These are phyloP conservation scores for Erythrocebus patas DNA, from an alignment of 2,113 vertebrate genomes.

Conservation along the genomic window DNA sequence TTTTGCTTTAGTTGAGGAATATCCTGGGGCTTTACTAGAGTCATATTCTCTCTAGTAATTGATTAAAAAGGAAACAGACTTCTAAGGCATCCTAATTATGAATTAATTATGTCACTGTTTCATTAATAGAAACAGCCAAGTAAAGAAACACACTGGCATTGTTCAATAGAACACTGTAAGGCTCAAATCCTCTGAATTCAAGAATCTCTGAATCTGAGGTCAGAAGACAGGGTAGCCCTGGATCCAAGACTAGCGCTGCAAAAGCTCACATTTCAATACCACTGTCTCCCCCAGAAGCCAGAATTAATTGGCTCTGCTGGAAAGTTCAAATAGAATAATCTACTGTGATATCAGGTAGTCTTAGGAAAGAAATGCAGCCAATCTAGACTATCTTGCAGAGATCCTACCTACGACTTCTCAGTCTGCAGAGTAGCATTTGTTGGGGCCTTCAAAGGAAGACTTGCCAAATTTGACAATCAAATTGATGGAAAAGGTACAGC, in stretches of 20 bases:
- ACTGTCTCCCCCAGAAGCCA: neutral
- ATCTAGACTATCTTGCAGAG: neutral
- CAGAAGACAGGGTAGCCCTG: neutral
- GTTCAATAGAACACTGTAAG: neutral
- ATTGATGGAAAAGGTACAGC: neutral
- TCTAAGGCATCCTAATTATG: slow-evolving; percentile 65
- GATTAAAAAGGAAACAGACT: slow-evolving; percentile 60
- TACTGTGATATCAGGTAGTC: slow-evolving; percentile 51
- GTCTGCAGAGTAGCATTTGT: neutral
- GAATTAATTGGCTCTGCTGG: slow-evolving; percentile 49
- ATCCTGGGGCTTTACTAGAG: neutral
- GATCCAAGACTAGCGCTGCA: neutral
- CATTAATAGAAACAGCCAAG: slow-evolving; percentile 51
- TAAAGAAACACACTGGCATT: slow-evolving; percentile 15
- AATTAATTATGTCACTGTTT: slow-evolving; percentile 57
- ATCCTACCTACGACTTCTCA: neutral
- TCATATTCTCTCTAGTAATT: slow-evolving; percentile 7
- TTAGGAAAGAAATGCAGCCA: neutral
- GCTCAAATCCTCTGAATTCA: neutral
- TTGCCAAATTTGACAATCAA: neutral
- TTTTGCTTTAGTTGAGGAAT: neutral
- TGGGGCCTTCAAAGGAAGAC: neutral
- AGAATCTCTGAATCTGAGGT: neutral
- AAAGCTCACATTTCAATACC: neutral
- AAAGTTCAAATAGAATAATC: slow-evolving; percentile 65